These are phyloP conservation scores for Microplitis mediator DNA, from an alignment of 1,140 invertebrate species.

Conservation along the genomic window DNA sequence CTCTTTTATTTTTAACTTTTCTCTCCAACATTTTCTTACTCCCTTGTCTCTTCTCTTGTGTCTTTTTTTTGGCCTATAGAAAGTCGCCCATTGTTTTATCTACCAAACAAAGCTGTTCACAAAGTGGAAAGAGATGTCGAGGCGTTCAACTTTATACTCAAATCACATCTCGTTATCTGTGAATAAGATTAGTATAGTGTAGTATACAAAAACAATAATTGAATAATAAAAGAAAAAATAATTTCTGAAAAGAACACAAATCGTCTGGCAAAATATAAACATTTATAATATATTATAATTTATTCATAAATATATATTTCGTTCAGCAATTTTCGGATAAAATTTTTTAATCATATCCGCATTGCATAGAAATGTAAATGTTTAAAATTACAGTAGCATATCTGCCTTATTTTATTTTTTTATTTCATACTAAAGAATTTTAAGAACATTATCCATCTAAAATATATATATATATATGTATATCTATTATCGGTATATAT, in stretches of 20 bases:
- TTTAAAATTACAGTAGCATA: background rate
- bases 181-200: background rate
- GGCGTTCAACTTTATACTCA: slow-evolving; percentile 10
- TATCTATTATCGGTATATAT: background rate
- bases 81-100: background rate
- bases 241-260: too few relatives aligned
- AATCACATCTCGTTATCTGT: slow-evolving; percentile 2
- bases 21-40: background rate
- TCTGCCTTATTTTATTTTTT: background rate
- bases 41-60: slow-evolving; percentile 6
- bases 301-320: background rate
- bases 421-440: background rate
- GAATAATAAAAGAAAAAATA: background rate
- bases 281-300: background rate
- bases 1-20: slow-evolving; percentile 20
- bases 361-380: background rate
- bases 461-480: too few relatives aligned
- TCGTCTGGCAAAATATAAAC: too few relatives aligned
- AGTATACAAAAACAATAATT: too few relatives aligned
- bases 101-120: background rate
- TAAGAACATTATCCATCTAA: background rate
- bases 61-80: background rate
- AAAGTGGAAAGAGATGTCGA: slow-evolving; percentile 7
- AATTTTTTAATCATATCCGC: background rate
- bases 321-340: background rate